Evolutionary conservation across 2,888 invertebrate genomes (phyloP).

Genomic region (Allophyes oxyacanthae): DNA sequence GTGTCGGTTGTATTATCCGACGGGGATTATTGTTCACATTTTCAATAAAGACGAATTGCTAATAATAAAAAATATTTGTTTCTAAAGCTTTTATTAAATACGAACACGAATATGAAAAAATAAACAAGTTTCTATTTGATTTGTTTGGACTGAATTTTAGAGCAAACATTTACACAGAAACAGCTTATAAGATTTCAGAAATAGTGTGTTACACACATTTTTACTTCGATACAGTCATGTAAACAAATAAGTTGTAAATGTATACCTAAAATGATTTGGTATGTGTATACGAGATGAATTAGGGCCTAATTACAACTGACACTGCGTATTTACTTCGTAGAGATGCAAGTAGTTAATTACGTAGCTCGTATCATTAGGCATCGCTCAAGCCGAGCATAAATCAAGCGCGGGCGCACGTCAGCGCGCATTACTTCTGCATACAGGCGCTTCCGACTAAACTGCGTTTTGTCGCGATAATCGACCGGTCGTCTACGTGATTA

Average conservation of each 20-base stretch:
- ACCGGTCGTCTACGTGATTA: constrained; percentile 3
- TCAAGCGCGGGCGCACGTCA: constrained; percentile 29
- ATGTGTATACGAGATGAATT: constrained; percentile 14
- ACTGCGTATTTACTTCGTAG: neutral
- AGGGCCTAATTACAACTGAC: constrained; percentile 13
- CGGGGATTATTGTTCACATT: constrained; percentile 12
- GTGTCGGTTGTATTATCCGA: constrained; percentile 7
- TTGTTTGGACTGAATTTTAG: neutral
- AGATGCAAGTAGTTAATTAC: constrained; percentile 21
- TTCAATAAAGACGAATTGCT: constrained; percentile 1
- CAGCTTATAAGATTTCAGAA: neutral
- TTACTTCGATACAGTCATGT: no score
- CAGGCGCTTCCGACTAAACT: constrained; percentile 27
- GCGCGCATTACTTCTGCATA: constrained; percentile 15
- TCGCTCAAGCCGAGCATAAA: constrained; percentile 25
- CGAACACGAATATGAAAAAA: no score
- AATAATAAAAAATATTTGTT: constrained; percentile 23
- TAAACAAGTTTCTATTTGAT: no score
- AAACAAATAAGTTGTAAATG: no score
- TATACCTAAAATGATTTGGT: no score
- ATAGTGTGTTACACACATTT: neutral
- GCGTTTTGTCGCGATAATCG: constrained; percentile 30
- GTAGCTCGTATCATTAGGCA: constrained; percentile 25
- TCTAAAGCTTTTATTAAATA: no score
- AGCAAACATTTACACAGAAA: neutral